Conservation (phyloP, 1,140 invertebrate species). For the Elymnias hypermnestra region DNA sequence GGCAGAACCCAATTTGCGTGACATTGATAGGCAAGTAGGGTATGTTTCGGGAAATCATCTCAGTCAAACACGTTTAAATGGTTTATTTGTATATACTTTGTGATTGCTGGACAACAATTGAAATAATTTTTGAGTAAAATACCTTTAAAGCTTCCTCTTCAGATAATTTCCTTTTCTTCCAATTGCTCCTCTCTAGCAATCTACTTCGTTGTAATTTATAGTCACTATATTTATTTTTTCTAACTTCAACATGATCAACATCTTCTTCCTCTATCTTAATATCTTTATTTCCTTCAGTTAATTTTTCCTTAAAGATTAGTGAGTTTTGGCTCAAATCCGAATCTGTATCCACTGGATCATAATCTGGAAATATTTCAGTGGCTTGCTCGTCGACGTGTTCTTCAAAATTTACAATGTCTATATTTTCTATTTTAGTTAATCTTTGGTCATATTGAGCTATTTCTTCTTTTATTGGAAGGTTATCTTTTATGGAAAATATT, state of each 20-base stretch:
- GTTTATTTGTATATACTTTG: too few species aligned
- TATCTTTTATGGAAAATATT: neutral
- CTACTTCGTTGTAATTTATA: constrained; percentile 17
- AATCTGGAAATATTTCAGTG: neutral
- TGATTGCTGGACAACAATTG: neutral
- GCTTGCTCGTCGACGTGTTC: constrained; percentile 3
- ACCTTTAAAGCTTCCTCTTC: constrained; percentile 55
- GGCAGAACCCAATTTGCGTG: too few species aligned
- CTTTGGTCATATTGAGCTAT: constrained; percentile 7
- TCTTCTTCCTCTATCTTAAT: constrained; percentile 1
- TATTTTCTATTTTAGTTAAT: constrained; percentile 11
- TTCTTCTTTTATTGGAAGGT: constrained; percentile 12
- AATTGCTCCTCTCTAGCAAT: constrained; percentile 33
- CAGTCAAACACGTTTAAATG: too few species aligned
- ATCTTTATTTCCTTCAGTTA: constrained; percentile 25
- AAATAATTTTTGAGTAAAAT: neutral
- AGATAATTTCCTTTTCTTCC: constrained; percentile 40
- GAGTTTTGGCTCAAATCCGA: constrained; percentile 2
- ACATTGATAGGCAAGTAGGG: too few species aligned
- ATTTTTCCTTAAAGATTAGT: constrained; percentile 4
- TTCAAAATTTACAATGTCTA: neutral
- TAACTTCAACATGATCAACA: constrained; percentile 6
- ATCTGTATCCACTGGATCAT: neutral
- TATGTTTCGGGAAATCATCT: too few species aligned
- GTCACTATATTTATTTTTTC: neutral